A percentile compares a stretch with the other conserved stretches of the same genome.
Evolutionary conservation across 2,113 vertebrate genomes (phyloP).

Genomic region (Daphoenositta chrysoptera): DNA sequence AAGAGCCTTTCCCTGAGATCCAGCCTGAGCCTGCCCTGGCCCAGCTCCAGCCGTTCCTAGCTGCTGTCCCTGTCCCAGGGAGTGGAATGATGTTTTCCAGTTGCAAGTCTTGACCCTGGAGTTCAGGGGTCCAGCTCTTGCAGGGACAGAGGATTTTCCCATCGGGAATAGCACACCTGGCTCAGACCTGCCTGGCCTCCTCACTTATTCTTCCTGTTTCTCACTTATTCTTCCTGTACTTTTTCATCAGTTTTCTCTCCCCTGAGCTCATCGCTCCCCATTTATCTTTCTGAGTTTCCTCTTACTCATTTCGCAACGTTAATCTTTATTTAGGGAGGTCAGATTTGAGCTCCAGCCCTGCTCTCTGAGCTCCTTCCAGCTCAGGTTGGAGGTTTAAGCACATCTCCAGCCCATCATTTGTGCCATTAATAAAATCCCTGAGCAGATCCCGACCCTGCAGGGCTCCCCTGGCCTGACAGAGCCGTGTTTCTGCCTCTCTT

Average conservation of each 20-base stretch:
- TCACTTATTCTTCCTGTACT: not conserved
- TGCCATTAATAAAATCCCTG: not conserved
- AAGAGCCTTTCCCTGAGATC: not conserved
- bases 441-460: not conserved
- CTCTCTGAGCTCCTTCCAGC: not conserved
- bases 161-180: not conserved
- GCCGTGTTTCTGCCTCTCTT: not conserved
- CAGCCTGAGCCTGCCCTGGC: not conserved
- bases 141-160: not conserved
- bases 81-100: not conserved
- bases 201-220: not conserved
- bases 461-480: not conserved
- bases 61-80: rapidly evolving
- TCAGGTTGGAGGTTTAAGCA: not conserved
- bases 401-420: not conserved
- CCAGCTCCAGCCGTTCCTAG: not conserved
- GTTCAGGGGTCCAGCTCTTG: not conserved
- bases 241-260: not conserved
- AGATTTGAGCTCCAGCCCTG: not conserved
- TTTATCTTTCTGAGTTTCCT: not conserved
- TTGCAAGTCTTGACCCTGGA: not conserved
- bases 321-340: not conserved
- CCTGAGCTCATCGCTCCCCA: not conserved
- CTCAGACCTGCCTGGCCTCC: not conserved
- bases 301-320: not conserved